phyloP scores from a whole-genome alignment of 2,113 vertebrate species.

The Psilopsiagon aymara region DNA sequence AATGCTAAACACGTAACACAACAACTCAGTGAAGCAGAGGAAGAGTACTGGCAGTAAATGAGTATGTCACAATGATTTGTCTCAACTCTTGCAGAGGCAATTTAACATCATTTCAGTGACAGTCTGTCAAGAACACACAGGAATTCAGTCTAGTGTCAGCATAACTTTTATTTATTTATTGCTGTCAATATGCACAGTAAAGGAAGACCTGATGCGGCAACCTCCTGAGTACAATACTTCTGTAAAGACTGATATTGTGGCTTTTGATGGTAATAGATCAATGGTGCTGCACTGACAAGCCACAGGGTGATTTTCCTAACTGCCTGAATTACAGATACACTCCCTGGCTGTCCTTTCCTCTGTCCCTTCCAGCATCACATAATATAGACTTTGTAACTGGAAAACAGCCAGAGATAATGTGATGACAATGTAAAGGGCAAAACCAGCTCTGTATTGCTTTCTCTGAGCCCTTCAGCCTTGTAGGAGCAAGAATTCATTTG shows the following conservation, averaged over 20 bases:
- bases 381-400: neutral
- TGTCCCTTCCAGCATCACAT: neutral
- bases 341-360: neutral
- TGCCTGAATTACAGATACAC: neutral
- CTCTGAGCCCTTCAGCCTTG: neutral
- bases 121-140: neutral
- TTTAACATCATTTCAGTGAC: neutral
- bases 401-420: neutral
- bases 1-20: neutral
- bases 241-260: neutral
- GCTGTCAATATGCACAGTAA: constrained; percentile 51
- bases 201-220: constrained; percentile 16
- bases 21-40: neutral
- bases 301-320: neutral
- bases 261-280: neutral
- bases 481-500: neutral
- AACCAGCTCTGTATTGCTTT: neutral
- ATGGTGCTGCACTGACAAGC: neutral
- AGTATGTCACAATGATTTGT: neutral
- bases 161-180: constrained; percentile 51
- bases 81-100: neutral
- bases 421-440: neutral
- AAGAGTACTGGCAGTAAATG: neutral
- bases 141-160: neutral
- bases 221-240: neutral